phyloP scores from a whole-genome alignment of 2,888 invertebrate genomes.

The Eudasyphora cyanicolor region DNA sequence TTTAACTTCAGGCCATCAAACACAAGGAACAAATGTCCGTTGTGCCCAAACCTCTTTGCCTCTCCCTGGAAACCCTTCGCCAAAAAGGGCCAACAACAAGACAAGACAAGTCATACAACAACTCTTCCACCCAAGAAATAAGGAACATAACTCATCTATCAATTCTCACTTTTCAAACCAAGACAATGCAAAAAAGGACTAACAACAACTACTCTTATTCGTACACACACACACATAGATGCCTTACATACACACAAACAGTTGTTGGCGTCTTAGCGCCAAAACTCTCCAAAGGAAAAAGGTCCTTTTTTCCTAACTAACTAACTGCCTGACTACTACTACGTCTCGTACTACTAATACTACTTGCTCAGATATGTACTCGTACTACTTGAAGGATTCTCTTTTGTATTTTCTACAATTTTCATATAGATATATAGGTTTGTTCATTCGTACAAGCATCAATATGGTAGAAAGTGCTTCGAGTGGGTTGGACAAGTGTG shows the following conservation, averaged over 20 bases:
- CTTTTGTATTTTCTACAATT: conserved; percentile 16
- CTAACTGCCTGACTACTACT: background rate
- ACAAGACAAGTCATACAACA: too few relatives aligned
- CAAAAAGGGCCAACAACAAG: too few relatives aligned
- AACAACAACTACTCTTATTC: conserved; percentile 10
- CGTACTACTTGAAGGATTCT: conserved; percentile 43
- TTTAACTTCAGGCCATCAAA: conserved; percentile 69
- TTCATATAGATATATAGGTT: background rate
- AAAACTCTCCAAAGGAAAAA: conserved; percentile 43
- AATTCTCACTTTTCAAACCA: conserved; percentile 75
- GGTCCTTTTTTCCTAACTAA: conserved; percentile 30
- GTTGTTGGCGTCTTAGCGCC: conserved; percentile 62
- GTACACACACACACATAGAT: conserved; percentile 30
- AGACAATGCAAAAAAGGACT: conserved; percentile 28
- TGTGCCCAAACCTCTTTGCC: background rate
- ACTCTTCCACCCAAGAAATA: conserved; percentile 65
- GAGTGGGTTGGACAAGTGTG: background rate
- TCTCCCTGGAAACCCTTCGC: background rate
- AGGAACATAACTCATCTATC: conserved; percentile 79
- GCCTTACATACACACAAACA: conserved; percentile 40
- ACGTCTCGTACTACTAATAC: background rate
- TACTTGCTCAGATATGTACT: conserved; percentile 35
- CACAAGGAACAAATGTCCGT: conserved; percentile 36
- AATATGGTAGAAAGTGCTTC: conserved; percentile 18
- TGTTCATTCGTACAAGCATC: conserved; percentile 25